phyloP scores from a whole-genome alignment of 2,888 invertebrate genomes.

The Ennomos erosarius region DNA sequence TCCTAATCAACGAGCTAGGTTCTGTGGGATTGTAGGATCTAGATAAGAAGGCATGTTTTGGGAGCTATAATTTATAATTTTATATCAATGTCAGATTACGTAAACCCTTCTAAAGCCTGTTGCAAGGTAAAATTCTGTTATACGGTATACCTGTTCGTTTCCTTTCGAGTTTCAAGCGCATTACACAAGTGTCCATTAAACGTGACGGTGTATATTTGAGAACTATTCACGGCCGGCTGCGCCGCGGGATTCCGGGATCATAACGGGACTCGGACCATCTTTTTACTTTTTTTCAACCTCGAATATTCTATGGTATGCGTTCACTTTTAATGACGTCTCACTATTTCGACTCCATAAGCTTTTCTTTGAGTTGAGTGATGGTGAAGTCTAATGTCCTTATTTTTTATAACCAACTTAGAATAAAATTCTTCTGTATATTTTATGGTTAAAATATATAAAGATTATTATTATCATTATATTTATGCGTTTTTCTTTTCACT shows the following conservation, averaged over 20 bases:
- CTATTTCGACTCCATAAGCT: conserved; percentile 45
- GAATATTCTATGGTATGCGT: conserved; percentile 66
- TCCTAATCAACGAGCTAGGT: too few species aligned
- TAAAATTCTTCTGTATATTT: too few species aligned
- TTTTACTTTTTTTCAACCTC: conserved; percentile 73
- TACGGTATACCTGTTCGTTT: not conserved
- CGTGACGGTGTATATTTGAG: conserved; percentile 38
- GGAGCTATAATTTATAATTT: not conserved
- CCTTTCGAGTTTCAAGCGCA: conserved; percentile 10
- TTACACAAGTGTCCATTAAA: conserved; percentile 25
- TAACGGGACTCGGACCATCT: conserved; percentile 75
- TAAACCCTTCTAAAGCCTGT: too few species aligned
- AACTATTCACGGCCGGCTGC: conserved; percentile 42
- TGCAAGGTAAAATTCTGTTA: too few species aligned
- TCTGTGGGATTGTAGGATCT: too few species aligned
- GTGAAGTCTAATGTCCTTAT: conserved; percentile 3
- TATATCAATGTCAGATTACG: too few species aligned
- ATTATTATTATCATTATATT: too few species aligned
- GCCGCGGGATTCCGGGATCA: conserved; percentile 67
- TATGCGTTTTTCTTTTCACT: too few species aligned
- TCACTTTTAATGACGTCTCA: conserved; percentile 75
- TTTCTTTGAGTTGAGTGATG: conserved; percentile 24
- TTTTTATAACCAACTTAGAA: not conserved
- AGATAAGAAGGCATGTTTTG: too few species aligned
- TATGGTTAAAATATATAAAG: too few species aligned